Conservation (phyloP, 92 coral and sea anemone species). For the Siderastrea siderea region DNA sequence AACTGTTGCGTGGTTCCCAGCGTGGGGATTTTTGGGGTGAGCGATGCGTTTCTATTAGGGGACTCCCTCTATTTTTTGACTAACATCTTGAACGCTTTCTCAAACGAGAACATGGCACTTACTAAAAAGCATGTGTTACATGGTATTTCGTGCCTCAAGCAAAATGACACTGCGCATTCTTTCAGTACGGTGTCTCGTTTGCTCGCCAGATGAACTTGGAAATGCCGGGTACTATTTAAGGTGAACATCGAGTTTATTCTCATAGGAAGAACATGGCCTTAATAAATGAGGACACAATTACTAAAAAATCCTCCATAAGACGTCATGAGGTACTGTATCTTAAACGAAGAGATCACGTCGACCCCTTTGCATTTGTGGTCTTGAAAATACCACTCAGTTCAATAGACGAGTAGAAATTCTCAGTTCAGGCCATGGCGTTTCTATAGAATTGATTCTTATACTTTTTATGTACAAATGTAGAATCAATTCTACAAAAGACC, state of each 20-base stretch:
- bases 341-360: no score
- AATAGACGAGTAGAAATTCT: no score
- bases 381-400: no score
- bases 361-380: no score
- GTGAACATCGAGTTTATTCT: not conserved
- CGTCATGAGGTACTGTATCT: no score
- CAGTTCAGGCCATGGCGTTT: no score
- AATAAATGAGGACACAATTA: no score
- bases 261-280: no score
- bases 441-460: no score
- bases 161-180: not conserved
- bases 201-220: not conserved
- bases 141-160: not conserved
- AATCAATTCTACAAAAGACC: no score
- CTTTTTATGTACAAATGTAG: no score
- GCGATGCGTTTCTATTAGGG: slow-evolving; percentile 13
- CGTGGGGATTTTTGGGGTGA: slow-evolving; percentile 11
- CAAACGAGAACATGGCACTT: not conserved
- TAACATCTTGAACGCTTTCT: not conserved
- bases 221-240: not conserved
- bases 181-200: not conserved
- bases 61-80: not conserved
- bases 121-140: not conserved
- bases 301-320: no score
- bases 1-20: slow-evolving; percentile 11